phyloP scores from a whole-genome alignment of 1,140 invertebrate species.

The Diplogasteroides magnus region DNA sequence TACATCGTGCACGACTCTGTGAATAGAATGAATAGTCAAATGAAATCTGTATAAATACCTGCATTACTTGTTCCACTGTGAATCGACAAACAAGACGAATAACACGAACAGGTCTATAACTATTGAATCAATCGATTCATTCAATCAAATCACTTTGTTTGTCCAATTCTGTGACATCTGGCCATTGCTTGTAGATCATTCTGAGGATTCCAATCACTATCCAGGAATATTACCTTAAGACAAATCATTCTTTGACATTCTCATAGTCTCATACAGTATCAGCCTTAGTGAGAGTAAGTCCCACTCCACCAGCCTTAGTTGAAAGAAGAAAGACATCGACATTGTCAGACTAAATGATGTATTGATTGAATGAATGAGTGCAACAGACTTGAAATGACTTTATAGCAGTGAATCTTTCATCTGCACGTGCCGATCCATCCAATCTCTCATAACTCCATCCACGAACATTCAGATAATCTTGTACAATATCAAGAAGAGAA shows the following conservation, averaged over 20 bases:
- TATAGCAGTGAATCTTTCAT: constrained; percentile 86
- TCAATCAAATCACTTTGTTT: constrained; percentile 71
- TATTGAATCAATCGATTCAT: not conserved
- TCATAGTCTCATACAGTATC: constrained; percentile 98
- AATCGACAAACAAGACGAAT: constrained; percentile 9
- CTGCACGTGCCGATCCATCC: constrained; percentile 93
- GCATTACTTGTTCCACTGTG: constrained; percentile 12
- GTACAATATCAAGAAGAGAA: constrained; percentile 95
- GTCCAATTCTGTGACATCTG: constrained; percentile 93
- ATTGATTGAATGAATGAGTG: not conserved
- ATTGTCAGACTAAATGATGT: constrained; percentile 57
- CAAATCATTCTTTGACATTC: constrained; percentile 91
- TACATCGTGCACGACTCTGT: not conserved
- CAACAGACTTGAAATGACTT: constrained; percentile 55
- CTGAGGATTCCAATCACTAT: constrained; percentile 6
- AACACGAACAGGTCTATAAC: constrained; percentile 2
- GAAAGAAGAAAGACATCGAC: constrained; percentile 92
- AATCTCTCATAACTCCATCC: constrained; percentile 64
- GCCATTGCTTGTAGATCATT: constrained; percentile 73
- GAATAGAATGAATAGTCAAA: too few species aligned
- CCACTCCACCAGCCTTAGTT: constrained; percentile 90
- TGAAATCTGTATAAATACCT: too few species aligned
- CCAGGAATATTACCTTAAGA: constrained; percentile 66
- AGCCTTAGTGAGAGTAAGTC: constrained; percentile 93
- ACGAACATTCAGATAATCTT: constrained; percentile 77